Percentiles rank a stretch among this genome's conserved stretches.
These are phyloP conservation scores for Sceloporus tristichus DNA, from an alignment of 2,113 vertebrate genomes.

Conservation along the genomic window DNA sequence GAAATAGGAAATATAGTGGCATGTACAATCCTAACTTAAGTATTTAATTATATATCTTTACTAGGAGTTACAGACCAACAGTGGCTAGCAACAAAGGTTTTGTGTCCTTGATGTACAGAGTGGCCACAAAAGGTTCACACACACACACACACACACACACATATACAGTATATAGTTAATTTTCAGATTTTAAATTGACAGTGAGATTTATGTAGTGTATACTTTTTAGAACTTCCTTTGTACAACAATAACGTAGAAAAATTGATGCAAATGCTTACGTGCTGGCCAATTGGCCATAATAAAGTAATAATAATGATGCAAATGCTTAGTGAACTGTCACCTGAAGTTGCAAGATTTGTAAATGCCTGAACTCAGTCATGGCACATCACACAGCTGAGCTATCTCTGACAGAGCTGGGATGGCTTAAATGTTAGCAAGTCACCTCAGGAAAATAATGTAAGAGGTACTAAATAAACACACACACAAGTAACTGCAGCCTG, in stretches of 20 bases:
- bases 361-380: constrained; percentile 4
- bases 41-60: no score
- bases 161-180: background rate
- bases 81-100: no score
- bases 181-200: background rate
- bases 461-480: background rate
- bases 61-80: background rate
- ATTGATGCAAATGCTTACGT: constrained; percentile 37
- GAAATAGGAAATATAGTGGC: no score
- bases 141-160: no score
- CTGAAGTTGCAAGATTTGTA: constrained; percentile 17
- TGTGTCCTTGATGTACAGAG: no score
- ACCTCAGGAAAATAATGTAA: constrained; percentile 27
- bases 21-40: no score
- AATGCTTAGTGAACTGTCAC: constrained; percentile 45
- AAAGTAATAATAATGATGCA: constrained; percentile 12
- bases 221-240: background rate
- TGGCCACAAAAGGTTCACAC: no score
- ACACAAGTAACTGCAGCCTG: background rate
- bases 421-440: constrained; percentile 6
- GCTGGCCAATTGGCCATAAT: no score
- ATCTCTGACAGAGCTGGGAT: constrained; percentile 19
- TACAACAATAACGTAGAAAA: constrained; percentile 14
- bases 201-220: background rate
- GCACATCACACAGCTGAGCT: background rate